These are phyloP conservation scores for Gryllus bimaculatus DNA, from an alignment of 1,140 invertebrate species.

Conservation along the genomic window DNA sequence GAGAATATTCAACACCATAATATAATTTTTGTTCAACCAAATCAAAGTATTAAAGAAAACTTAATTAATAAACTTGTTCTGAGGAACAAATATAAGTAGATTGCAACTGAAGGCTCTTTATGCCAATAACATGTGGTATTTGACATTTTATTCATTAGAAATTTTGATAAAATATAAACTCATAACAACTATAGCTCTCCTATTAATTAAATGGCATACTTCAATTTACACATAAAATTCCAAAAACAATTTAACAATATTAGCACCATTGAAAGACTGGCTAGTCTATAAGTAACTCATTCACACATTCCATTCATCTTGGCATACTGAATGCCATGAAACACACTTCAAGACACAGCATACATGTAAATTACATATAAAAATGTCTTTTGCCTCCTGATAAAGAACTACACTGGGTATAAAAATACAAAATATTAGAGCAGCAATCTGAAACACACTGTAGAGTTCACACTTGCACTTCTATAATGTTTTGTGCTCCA, in stretches of 20 bases:
- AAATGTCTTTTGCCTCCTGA: background rate
- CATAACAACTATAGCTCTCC: background rate
- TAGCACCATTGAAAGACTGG: background rate
- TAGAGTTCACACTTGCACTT: too few species aligned
- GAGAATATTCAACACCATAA: background rate
- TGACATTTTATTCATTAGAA: background rate
- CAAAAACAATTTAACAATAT: background rate
- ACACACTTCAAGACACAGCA: background rate
- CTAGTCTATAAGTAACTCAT: background rate
- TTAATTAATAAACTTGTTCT: background rate
- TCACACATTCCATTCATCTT: background rate
- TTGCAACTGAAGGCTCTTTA: background rate
- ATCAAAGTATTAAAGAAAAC: background rate
- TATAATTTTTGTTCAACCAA: background rate
- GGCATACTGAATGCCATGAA: background rate
- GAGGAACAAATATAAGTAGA: background rate
- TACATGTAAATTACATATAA: background rate
- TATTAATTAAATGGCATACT: background rate
- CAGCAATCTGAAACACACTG: background rate
- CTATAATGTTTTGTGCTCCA: background rate
- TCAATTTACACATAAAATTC: background rate
- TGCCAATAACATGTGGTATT: too few species aligned
- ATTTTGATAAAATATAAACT: background rate
- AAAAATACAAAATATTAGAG: background rate
- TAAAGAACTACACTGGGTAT: background rate